Conservation (phyloP, 2,113 vertebrate genomes). For the Orthonyx spaldingii region DNA sequence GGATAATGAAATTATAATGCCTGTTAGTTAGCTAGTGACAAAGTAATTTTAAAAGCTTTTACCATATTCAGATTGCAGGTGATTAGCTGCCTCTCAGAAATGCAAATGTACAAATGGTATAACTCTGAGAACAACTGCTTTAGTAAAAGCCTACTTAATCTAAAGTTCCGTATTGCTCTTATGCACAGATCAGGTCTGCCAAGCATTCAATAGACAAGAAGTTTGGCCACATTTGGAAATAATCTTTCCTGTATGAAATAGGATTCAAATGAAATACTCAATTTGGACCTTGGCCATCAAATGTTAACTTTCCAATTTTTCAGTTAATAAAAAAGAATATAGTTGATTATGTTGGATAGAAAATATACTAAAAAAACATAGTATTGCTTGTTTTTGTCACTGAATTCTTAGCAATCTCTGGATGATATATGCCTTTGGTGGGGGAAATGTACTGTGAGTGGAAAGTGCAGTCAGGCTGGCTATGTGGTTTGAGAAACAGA, state of each 20-base stretch:
- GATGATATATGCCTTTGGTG: conserved; percentile 37
- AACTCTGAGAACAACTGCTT: neutral
- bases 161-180: neutral
- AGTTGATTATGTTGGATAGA: conserved; percentile 36
- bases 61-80: conserved; percentile 29
- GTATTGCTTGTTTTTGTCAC: conserved; percentile 25
- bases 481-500: conserved; percentile 16
- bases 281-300: conserved; percentile 39
- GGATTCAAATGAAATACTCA: conserved; percentile 48
- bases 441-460: neutral
- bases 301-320: conserved; percentile 47
- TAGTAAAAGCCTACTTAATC: neutral
- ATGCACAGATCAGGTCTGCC: neutral
- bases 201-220: conserved; percentile 5
- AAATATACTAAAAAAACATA: conserved; percentile 22
- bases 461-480: conserved; percentile 23
- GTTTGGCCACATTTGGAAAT: conserved; percentile 58
- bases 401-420: conserved; percentile 39
- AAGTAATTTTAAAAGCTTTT: conserved; percentile 4
- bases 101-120: conserved; percentile 7
- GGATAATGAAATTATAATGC: conserved; percentile 19
- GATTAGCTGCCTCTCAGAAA: conserved; percentile 47
- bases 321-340: conserved; percentile 59
- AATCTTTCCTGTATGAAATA: conserved; percentile 56
- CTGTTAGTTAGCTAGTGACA: neutral